phyloP scores from a whole-genome alignment of 2,113 vertebrate species.

The Phyllostomus hastatus region DNA sequence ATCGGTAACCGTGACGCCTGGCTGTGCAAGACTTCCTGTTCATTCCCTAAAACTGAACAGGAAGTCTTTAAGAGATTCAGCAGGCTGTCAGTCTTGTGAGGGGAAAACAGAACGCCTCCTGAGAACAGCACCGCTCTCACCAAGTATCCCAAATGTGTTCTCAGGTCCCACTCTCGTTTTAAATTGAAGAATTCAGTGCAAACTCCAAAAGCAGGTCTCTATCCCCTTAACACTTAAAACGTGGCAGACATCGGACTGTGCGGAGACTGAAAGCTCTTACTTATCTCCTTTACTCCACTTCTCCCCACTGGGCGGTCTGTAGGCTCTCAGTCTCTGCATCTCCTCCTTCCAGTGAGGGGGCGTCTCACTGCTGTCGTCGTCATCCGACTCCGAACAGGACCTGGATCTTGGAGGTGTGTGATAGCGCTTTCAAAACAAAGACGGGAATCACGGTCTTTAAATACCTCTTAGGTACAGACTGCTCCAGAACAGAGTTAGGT shows the following conservation, averaged over 20 bases:
- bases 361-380: slow-evolving; percentile 93
- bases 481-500: not conserved
- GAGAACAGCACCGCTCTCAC: not conserved
- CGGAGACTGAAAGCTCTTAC: slow-evolving; percentile 76
- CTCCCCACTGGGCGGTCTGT: slow-evolving; percentile 89
- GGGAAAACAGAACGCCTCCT: not conserved
- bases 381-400: slow-evolving; percentile 91
- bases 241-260: not conserved
- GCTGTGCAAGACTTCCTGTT: not conserved
- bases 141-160: not conserved
- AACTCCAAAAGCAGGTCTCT: not conserved
- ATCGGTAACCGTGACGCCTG: not conserved
- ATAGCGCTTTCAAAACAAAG: slow-evolving; percentile 86
- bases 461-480: not conserved
- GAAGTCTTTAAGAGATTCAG: not conserved
- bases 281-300: slow-evolving; percentile 98
- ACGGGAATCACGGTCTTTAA: not conserved
- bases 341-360: slow-evolving; percentile 99
- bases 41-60: not conserved
- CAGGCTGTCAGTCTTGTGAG: not conserved
- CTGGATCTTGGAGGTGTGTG: slow-evolving; percentile 95
- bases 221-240: not conserved
- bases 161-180: not conserved
- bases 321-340: slow-evolving; percentile 91
- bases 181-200: not conserved